Percentiles rank a stretch among this genome's conserved stretches.
Evolutionary conservation across 1,140 invertebrate species (phyloP).

Genomic region (Platyscapa corneri): DNA sequence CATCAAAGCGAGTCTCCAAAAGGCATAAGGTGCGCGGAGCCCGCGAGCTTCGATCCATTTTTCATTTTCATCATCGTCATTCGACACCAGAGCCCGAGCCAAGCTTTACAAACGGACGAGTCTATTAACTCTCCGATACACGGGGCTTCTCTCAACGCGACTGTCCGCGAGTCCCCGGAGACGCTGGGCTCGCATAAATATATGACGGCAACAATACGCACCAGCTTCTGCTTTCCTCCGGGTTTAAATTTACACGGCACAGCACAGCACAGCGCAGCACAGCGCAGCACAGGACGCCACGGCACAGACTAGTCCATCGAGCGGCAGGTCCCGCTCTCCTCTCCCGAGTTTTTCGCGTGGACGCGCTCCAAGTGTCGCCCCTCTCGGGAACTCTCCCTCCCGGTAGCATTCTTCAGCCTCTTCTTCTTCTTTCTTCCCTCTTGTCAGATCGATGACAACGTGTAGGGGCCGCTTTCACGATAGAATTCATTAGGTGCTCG

Average conservation of each 20-base stretch:
- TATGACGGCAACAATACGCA: not conserved
- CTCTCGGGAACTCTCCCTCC: not conserved
- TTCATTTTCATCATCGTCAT: constrained; percentile 34
- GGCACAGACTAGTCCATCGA: too few relatives aligned
- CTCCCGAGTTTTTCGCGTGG: constrained; percentile 12
- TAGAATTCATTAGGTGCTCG: not conserved
- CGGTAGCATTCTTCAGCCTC: not conserved
- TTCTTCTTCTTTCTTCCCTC: not conserved
- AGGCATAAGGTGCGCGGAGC: not conserved
- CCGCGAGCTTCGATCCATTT: constrained; percentile 11
- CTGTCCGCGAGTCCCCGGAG: not conserved
- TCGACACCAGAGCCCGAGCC: not conserved
- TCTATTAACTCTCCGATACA: constrained; percentile 22
- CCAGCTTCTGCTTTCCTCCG: not conserved
- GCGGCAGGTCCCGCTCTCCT: not conserved
- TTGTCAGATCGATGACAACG: not conserved
- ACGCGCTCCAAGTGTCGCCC: not conserved
- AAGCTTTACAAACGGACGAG: constrained; percentile 35
- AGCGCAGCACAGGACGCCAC: too few relatives aligned
- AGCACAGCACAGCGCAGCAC: too few relatives aligned
- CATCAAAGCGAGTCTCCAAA: not conserved
- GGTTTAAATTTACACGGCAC: not conserved
- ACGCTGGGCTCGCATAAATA: not conserved
- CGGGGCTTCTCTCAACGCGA: not conserved
- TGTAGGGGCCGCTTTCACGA: not conserved